Evolutionary conservation across 2,888 invertebrate genomes (phyloP), one percentile per base, ranked within the genome.

Genomic region (Ophonus ardosiacus): DNA sequence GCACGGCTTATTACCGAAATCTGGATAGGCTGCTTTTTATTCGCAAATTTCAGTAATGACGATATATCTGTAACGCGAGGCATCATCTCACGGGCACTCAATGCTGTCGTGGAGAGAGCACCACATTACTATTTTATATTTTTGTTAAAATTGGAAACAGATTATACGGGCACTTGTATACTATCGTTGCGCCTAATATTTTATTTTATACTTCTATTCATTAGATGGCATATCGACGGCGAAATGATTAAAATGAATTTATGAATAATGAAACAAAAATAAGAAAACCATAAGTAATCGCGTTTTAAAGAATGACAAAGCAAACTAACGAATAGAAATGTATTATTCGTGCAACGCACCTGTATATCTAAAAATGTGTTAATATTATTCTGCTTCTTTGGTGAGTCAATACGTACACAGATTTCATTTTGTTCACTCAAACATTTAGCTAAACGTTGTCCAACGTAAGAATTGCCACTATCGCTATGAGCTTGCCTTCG

Each of bases 391-490:
- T 92, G 90, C 81, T 93, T 93, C 89, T 94, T 93, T 0, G 94
- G 94, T 51, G 94, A 94, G 88, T 94, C 93, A 86, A 91, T 90
- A 86, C 90, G 88, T 87, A 90, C 88, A 87, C 90, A 90, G 88
- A 91, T 91, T 86, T 91, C 91, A 86, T 88, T 89, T 86, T 89
- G 89, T 84, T 89, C 88, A 84, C 92, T 91, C 84, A 92, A 91
- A 76, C 93, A 93, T 88, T 94, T 94, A 57, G 96, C 96, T 87
- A 96, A 91, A 87, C 96, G 92, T 90, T 95, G 95, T 71, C 96
- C 95, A 79, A 96, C 96, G 87, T 96, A 95, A 87, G 96, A 95
- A 91, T 95, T 96, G 51, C 95, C 94, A 78, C 94, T 92, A 86
- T 91, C 91, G 84, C 89, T 89, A 86, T 89, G 88, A 86, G 92